These are phyloP conservation scores for Monodelphis domestica DNA, from an alignment of 2,797 vertebrate genomes.

Conservation along the genomic window DNA sequence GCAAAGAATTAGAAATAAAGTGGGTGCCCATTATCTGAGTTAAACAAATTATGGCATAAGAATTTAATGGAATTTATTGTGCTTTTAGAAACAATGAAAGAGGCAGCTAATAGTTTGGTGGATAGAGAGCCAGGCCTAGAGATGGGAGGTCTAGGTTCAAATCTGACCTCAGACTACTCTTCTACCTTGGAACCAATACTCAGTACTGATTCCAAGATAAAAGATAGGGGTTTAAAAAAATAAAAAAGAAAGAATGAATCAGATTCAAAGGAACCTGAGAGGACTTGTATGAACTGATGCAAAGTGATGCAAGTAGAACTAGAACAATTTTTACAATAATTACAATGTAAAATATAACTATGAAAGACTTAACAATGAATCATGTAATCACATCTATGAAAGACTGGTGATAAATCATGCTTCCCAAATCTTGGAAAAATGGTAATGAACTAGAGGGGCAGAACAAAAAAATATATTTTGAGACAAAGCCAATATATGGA, in stretches of 20 bases:
- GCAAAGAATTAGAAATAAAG: background rate
- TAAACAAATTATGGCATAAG: background rate
- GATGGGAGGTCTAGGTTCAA: too few species aligned
- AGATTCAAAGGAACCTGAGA: background rate
- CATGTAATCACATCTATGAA: background rate
- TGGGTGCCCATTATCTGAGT: background rate
- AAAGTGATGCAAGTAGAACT: background rate
- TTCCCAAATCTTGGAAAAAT: background rate
- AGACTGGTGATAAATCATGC: background rate
- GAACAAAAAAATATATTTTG: background rate
- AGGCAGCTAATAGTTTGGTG: too few species aligned
- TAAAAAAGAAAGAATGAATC: too few species aligned
- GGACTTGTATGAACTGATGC: background rate
- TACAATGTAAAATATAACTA: background rate
- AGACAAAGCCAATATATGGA: background rate
- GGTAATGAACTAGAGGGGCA: background rate
- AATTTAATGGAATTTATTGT: background rate
- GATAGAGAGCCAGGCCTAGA: too few species aligned
- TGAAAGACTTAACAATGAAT: background rate
- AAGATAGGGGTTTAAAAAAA: too few species aligned
- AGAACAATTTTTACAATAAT: background rate
- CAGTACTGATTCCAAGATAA: too few species aligned
- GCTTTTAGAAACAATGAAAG: background rate
- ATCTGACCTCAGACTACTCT: too few species aligned
- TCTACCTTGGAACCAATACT: too few species aligned